A percentile compares a stretch with the other conserved stretches of the same genome.
Conservation (phyloP, 2,113 vertebrate species). For the Epinephelus lanceolatus region DNA sequence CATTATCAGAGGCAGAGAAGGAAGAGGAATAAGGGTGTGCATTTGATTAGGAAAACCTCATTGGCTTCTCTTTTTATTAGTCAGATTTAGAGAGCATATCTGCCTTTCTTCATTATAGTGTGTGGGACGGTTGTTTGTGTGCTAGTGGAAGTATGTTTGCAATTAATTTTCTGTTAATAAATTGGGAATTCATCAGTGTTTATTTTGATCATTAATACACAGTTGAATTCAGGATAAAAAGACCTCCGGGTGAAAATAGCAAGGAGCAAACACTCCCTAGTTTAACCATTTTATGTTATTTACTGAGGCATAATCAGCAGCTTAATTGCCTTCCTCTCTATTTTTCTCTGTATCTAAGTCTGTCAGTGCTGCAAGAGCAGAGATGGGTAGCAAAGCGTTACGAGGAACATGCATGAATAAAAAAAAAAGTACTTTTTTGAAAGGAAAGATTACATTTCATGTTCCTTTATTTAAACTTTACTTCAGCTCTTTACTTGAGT, state of each 20-base stretch:
- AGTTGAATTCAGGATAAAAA: background rate
- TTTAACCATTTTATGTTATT: background rate
- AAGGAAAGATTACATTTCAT: no score
- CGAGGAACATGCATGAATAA: no score
- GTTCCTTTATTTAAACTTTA: no score
- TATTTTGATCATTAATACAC: background rate
- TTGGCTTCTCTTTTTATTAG: slow-evolving; percentile 18
- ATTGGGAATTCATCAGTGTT: background rate
- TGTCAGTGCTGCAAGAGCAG: no score
- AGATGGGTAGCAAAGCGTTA: no score
- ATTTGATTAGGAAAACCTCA: slow-evolving; percentile 33
- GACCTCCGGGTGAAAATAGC: background rate
- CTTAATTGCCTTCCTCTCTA: no score
- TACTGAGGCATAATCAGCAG: background rate
- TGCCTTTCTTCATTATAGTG: slow-evolving; percentile 12
- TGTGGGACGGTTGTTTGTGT: no score
- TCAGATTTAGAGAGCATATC: slow-evolving; percentile 15
- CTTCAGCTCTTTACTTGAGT: no score
- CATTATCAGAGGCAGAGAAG: slow-evolving; percentile 18
- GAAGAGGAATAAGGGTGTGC: slow-evolving; percentile 1
- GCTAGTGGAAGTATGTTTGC: background rate
- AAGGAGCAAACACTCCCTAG: background rate
- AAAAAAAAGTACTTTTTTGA: no score
- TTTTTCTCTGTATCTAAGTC: background rate
- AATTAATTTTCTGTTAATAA: background rate